Conservation (phyloP, 2,113 vertebrate species). For the Trichechus manatus region DNA sequence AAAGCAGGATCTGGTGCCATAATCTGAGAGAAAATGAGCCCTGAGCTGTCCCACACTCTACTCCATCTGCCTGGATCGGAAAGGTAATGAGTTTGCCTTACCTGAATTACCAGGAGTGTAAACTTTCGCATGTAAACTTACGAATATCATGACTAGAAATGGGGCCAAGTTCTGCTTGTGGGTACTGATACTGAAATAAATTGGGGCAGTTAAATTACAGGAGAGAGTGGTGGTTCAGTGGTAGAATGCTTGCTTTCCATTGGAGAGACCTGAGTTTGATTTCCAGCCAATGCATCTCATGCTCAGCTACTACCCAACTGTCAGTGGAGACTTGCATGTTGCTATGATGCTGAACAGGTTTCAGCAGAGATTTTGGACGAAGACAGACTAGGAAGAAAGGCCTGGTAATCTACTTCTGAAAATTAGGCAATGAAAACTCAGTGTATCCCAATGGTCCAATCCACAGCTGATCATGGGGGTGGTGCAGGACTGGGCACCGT, state of each 20-base stretch:
- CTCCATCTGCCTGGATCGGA: not conserved
- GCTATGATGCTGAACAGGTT: not conserved
- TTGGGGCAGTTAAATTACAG: not conserved
- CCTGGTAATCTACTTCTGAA: not conserved
- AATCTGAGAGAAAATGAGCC: not conserved
- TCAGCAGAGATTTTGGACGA: not conserved
- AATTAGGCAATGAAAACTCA: not conserved
- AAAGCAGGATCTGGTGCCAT: not conserved
- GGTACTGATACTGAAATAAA: not conserved
- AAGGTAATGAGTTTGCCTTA: not conserved
- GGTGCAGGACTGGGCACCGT: not conserved
- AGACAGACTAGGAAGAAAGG: not conserved
- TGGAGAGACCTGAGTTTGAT: not conserved
- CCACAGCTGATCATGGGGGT: not conserved
- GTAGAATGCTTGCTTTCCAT: not conserved
- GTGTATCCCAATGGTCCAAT: not conserved
- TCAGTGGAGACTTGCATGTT: not conserved
- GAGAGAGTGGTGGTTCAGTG: not conserved
- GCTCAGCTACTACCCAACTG: not conserved
- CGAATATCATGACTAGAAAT: not conserved
- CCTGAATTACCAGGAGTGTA: not conserved
- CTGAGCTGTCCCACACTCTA: not conserved
- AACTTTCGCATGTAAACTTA: not conserved
- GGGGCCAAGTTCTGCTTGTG: not conserved
- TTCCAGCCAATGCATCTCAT: not conserved